Evolutionary conservation across 2,888 invertebrate species (phyloP).

Genomic region (Cantharis lateralis): DNA sequence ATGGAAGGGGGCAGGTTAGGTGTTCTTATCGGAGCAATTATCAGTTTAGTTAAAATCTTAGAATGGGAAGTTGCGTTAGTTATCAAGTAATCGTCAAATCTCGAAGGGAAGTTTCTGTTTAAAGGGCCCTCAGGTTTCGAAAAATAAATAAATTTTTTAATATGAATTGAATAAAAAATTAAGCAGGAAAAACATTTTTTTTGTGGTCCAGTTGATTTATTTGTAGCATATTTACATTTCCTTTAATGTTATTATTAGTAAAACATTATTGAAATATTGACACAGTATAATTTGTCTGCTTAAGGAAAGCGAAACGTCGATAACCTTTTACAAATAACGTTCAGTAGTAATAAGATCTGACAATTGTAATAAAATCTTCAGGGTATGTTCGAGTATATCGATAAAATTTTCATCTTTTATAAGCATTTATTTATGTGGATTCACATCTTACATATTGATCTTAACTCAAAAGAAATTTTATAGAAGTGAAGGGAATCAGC

Average conservation of each 20-base stretch:
- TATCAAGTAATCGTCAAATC: not conserved
- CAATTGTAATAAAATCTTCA: conserved; percentile 10
- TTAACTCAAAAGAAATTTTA: conserved; percentile 21
- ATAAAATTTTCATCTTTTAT: conserved; percentile 20
- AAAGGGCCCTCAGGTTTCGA: not conserved
- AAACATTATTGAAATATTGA: not conserved
- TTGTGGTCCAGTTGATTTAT: not conserved
- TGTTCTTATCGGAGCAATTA: not conserved
- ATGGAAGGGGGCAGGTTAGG: not conserved
- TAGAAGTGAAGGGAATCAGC: conserved; percentile 26
- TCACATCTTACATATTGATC: conserved; percentile 28
- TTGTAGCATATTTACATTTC: not conserved
- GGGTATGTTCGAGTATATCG: conserved; percentile 5
- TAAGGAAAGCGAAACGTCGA: not conserved
- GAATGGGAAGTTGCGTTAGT: too few species aligned
- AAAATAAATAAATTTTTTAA: not conserved
- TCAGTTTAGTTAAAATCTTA: not conserved
- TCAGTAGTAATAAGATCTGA: not conserved
- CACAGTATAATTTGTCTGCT: not conserved
- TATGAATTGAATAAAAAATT: not conserved
- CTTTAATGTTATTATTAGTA: not conserved
- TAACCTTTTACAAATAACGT: not conserved
- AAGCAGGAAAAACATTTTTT: not conserved
- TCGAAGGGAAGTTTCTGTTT: not conserved
- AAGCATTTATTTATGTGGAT: conserved; percentile 25